These are phyloP conservation scores for Catharus ustulatus DNA, from an alignment of 2,797 vertebrate species.

Conservation along the genomic window DNA sequence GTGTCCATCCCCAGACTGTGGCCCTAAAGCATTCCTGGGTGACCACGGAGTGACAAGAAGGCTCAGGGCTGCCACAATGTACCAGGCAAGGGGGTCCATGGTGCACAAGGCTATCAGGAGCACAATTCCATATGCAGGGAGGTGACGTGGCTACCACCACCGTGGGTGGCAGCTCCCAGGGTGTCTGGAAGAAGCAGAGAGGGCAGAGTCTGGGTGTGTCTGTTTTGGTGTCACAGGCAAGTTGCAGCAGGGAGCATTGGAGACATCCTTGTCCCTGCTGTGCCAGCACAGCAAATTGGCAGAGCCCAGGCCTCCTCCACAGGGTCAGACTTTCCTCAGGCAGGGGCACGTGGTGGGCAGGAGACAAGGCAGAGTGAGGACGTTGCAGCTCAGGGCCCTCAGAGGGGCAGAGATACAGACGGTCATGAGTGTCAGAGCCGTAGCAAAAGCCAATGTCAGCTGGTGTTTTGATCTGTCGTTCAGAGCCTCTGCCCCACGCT, in stretches of 20 bases:
- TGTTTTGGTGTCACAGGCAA: background rate
- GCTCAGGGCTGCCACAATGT: accelerated
- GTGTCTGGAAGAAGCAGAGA: background rate
- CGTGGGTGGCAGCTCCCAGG: background rate
- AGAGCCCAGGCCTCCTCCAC: background rate
- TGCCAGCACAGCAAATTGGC: background rate
- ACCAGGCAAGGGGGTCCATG: accelerated
- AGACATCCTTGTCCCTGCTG: background rate
- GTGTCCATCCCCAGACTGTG: accelerated
- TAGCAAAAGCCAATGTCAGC: background rate
- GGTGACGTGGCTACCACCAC: accelerated
- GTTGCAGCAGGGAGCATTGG: background rate
- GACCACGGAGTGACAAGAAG: accelerated
- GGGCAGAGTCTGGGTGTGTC: background rate
- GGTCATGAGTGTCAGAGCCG: accelerated
- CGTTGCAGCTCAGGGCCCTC: background rate
- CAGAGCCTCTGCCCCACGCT: background rate
- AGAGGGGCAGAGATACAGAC: background rate
- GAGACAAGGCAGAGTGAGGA: background rate
- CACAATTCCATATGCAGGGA: background rate
- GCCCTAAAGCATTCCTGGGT: background rate
- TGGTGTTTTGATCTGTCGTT: background rate
- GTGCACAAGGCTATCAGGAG: background rate
- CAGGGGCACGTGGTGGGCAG: accelerated
- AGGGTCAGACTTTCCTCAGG: background rate